These are phyloP conservation scores for Drosophila santomea DNA, from an alignment of 1,140 invertebrate species.

Conservation along the genomic window DNA sequence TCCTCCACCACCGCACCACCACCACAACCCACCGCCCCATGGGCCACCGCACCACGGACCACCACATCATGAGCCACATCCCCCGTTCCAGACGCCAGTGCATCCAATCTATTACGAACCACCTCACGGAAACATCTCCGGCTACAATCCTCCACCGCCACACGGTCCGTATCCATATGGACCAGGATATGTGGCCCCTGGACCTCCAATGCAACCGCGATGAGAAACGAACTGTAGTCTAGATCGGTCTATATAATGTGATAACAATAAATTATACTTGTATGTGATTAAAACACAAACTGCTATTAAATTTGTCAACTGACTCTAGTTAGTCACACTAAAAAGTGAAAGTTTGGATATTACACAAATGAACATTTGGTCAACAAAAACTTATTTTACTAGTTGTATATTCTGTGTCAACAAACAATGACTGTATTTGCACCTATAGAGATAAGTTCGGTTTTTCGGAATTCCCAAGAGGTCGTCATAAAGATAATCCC, in stretches of 20 bases:
- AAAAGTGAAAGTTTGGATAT: not conserved
- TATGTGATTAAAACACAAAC: not conserved
- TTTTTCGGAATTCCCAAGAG: slow-evolving; percentile 28
- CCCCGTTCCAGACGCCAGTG: slow-evolving; percentile 23
- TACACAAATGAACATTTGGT: too few species aligned
- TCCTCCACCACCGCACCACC: slow-evolving; percentile 19
- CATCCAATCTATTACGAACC: slow-evolving; percentile 32
- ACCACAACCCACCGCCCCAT: slow-evolving; percentile 18
- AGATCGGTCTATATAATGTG: not conserved
- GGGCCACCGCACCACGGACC: slow-evolving; percentile 36
- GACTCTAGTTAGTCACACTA: not conserved
- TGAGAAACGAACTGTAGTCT: not conserved
- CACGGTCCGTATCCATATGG: slow-evolving; percentile 27
- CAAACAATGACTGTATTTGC: not conserved
- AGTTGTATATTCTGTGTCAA: not conserved
- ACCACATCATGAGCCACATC: slow-evolving; percentile 15
- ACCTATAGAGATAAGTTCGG: slow-evolving; percentile 18
- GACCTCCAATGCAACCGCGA: slow-evolving; percentile 36
- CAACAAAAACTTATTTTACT: not conserved
- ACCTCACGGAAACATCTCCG: not conserved
- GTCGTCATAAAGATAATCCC: slow-evolving; percentile 41
- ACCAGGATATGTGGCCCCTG: slow-evolving; percentile 18
- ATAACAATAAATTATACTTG: not conserved
- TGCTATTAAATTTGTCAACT: not conserved
- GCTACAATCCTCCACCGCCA: slow-evolving; percentile 17